These are phyloP conservation scores for Argynnis bischoffii DNA, from an alignment of 2,888 invertebrate genomes.

Conservation along the genomic window DNA sequence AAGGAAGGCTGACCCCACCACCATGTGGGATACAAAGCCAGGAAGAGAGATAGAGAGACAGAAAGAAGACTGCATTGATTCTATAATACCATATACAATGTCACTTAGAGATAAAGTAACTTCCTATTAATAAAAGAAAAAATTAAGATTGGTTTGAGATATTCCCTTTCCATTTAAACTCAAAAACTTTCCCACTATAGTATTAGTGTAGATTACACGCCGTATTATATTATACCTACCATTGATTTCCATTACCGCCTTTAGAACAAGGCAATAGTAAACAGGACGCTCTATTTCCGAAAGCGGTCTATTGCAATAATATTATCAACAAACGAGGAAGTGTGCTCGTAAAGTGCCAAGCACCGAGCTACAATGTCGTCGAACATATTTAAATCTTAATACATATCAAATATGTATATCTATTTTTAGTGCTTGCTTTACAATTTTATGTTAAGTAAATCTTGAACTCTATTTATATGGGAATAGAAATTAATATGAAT, in stretches of 20 bases:
- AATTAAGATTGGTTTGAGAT: too few relatives aligned
- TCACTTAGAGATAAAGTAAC: too few relatives aligned
- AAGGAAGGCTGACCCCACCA: too few relatives aligned
- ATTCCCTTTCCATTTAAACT: too few relatives aligned
- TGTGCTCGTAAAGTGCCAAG: conserved; percentile 49
- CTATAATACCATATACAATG: too few relatives aligned
- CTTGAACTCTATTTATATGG: conserved; percentile 10
- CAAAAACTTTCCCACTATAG: too few relatives aligned
- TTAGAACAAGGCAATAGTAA: conserved; percentile 14
- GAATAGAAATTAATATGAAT: conserved; percentile 31
- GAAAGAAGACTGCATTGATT: too few relatives aligned
- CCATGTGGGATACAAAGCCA: too few relatives aligned
- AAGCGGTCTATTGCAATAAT: conserved; percentile 45
- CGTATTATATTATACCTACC: background rate
- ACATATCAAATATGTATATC: conserved; percentile 52
- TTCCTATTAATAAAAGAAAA: too few relatives aligned
- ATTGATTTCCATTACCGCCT: background rate
- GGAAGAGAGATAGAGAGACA: too few relatives aligned
- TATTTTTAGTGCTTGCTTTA: conserved; percentile 56
- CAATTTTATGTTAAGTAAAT: conserved; percentile 38
- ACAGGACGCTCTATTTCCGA: conserved; percentile 34
- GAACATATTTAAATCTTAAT: conserved; percentile 63
- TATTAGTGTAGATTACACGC: too few relatives aligned
- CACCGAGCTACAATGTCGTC: conserved; percentile 65
- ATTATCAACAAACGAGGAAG: conserved; percentile 66